These are phyloP conservation scores for Pollicipes pollicipes DNA, from an alignment of 1,140 invertebrate species.

Conservation along the genomic window DNA sequence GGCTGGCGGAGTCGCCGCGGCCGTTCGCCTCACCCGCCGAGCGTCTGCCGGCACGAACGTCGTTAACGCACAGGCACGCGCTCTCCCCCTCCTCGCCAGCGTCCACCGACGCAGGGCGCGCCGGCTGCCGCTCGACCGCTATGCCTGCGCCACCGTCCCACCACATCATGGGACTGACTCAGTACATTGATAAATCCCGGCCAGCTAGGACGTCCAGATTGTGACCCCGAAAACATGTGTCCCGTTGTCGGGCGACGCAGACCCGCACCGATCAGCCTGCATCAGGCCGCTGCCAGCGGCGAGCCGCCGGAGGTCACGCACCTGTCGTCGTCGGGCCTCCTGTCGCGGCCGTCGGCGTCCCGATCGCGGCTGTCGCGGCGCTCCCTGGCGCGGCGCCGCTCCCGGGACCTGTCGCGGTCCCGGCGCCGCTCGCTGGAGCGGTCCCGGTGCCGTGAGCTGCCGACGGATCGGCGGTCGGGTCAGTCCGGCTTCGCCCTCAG, in stretches of 20 bases:
- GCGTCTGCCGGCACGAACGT: neutral
- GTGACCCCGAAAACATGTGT: too few species aligned
- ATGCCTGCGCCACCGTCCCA: too few species aligned
- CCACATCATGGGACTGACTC: too few species aligned
- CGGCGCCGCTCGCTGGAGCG: constrained; percentile 20
- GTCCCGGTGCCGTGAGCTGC: constrained; percentile 11
- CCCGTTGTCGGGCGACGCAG: too few species aligned
- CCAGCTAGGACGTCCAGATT: too few species aligned
- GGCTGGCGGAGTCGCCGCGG: neutral
- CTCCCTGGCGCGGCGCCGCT: constrained; percentile 20
- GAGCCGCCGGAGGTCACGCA: constrained; percentile 14
- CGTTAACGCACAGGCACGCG: neutral
- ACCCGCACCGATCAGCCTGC: constrained; percentile 7
- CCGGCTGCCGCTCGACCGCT: too few species aligned
- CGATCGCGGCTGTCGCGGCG: constrained; percentile 17
- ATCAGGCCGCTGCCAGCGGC: constrained; percentile 7
- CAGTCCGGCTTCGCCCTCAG: constrained; percentile 11
- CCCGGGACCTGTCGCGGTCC: constrained; percentile 18
- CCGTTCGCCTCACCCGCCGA: neutral
- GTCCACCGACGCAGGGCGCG: too few species aligned
- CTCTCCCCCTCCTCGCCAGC: too few species aligned
- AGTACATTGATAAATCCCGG: too few species aligned
- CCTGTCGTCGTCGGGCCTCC: constrained; percentile 16
- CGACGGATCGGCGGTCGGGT: constrained; percentile 4
- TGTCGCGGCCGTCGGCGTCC: too few species aligned